Evolutionary conservation across 1,140 invertebrate species (phyloP), one percentile per base, ranked within the genome.

Genomic region (Episyrphus balteatus): DNA sequence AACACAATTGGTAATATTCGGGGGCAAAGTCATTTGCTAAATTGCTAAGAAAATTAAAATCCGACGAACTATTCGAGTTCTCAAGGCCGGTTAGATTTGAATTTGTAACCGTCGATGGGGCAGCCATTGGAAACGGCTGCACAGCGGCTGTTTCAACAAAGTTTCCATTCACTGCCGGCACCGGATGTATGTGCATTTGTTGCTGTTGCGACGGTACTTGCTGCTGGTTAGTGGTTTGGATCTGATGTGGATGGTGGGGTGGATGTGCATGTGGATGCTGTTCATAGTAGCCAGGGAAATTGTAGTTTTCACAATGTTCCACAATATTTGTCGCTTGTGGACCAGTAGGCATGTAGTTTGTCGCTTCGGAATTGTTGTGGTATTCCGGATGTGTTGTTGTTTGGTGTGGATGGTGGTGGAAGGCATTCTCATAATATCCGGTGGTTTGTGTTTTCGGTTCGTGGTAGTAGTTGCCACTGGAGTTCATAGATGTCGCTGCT

Each of bases 21-120:
- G 88, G 88, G 1, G 84, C 86, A 63, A 91, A 92, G 58, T 92
- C 88, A 68, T 89, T 91, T 44, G 88, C 87, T 55, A 92, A 73
- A 61, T 88, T 92, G 58, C 86, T 89, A 36, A 92, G 75, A 58
- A 92, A 92, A 66, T 92, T 91, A 66, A 92, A 92, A 61, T 92
- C 89, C 9, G 88, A 89, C 1, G 86, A 90, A 58, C 85, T 88
- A 60, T 90, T 90, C 53, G 84, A 88, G 67, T 88, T 88, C 52
- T 89, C 84, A 70, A 67, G 43, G 0, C 59, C 59, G 8, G 51
- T 54, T 30, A 64, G 58, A 58, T 50, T 63, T 39, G 53, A 47
- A 8, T 38, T 51, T 26, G 52, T 50, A 14, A 26, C 32, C 19
- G 47, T 45, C n/a, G 48, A 42, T 17, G 44, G 39, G n/a, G 36